A percentile compares a stretch with the other conserved stretches of the same genome.
Conservation (phyloP, 2,888 invertebrate genomes). For the Xestia c-nigrum region DNA sequence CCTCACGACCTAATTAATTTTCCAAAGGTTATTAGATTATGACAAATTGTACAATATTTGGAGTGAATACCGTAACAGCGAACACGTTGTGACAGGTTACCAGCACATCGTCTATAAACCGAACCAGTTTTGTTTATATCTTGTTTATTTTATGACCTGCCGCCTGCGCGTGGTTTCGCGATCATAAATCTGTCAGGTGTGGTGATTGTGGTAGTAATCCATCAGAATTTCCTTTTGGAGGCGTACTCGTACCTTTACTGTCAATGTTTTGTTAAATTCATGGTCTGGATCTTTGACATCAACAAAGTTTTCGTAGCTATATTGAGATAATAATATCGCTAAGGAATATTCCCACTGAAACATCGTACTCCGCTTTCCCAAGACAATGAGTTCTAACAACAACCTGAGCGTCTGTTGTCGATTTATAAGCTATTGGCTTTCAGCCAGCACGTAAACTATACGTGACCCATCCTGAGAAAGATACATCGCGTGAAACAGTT, state of each 20-base stretch:
- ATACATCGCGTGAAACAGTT: constrained; percentile 62
- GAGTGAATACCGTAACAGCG: constrained; percentile 54
- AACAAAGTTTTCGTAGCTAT: neutral
- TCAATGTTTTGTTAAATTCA: constrained; percentile 9
- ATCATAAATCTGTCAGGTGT: constrained; percentile 41
- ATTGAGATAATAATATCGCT: no score
- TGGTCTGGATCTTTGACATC: no score
- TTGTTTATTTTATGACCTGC: constrained; percentile 50
- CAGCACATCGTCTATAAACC: constrained; percentile 32
- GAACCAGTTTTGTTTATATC: constrained; percentile 53
- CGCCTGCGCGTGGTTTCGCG: constrained; percentile 29
- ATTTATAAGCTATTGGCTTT: constrained; percentile 59
- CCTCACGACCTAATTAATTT: constrained; percentile 4
- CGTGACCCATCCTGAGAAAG: constrained; percentile 58
- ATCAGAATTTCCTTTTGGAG: constrained; percentile 17
- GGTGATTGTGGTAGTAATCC: constrained; percentile 24
- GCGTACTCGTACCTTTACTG: neutral
- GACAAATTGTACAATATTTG: constrained; percentile 29
- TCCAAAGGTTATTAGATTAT: constrained; percentile 15
- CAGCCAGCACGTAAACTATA: constrained; percentile 55
- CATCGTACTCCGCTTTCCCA: constrained; percentile 36
- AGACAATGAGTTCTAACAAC: constrained; percentile 52
- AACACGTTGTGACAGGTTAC: constrained; percentile 55
- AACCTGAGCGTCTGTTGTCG: constrained; percentile 34
- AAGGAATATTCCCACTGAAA: constrained; percentile 42